A percentile compares a stretch with the other conserved stretches of the same genome.
Conservation (phyloP, 2,888 invertebrate species). For the Octodonta nipae region DNA sequence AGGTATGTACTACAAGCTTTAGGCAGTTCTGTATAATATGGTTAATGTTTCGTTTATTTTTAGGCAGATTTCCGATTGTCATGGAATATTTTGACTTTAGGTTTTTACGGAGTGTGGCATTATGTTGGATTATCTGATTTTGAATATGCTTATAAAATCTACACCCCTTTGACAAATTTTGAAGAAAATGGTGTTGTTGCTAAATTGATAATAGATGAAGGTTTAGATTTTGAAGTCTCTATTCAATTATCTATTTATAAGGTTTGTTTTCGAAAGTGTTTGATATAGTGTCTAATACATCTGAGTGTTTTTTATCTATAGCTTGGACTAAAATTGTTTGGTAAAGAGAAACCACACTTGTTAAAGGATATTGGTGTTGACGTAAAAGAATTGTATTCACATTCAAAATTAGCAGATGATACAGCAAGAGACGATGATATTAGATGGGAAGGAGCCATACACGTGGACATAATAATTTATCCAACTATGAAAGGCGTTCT, state of each 20-base stretch:
- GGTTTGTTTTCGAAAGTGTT: too few species aligned
- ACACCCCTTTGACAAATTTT: conserved; percentile 64
- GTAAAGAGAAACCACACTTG: conserved; percentile 30
- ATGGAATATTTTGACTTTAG: conserved; percentile 60
- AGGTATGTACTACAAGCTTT: conserved; percentile 36
- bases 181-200: conserved; percentile 64
- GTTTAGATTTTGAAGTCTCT: conserved; percentile 57
- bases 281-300: not conserved
- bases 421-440: conserved; percentile 37
- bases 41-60: conserved; percentile 12
- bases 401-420: conserved; percentile 15
- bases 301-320: conserved; percentile 20
- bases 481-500: conserved; percentile 43
- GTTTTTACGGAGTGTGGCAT: conserved; percentile 68
- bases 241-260: conserved; percentile 55
- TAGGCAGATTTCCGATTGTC: conserved; percentile 62
- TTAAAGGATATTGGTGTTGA: conserved; percentile 32
- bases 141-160: conserved; percentile 63
- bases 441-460: conserved; percentile 42
- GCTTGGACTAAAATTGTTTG: conserved; percentile 34
- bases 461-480: conserved; percentile 44
- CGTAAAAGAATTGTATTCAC: conserved; percentile 27
- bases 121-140: conserved; percentile 56
- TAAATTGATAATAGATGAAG: conserved; percentile 51
- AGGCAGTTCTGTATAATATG: not conserved